Evolutionary conservation across 2,888 invertebrate species (phyloP), one percentile per base, ranked within the genome.

Genomic region (Aplocera efformata): DNA sequence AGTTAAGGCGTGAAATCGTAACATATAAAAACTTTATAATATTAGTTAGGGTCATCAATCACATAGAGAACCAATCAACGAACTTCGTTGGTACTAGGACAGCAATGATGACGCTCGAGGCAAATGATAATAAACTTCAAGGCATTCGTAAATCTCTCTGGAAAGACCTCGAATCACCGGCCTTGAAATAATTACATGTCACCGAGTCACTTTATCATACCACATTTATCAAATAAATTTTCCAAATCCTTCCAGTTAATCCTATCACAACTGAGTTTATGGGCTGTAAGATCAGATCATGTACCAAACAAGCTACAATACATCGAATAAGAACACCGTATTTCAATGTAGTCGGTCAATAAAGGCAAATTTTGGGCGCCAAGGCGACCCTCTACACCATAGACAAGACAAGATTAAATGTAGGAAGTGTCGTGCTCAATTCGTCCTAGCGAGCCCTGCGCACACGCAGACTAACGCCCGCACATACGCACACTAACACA

Each of bases 371-470:
- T 62, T 49, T 58, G 50, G 56, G 55, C 60, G 61, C 60, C 81
- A 82, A 82, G 83, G 83, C 67, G 56, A 82, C 50, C 78, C 43
- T 48, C 58, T 42, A 78, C 79, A 74, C 64, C 65, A 66, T 64
- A 68, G 75, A 75, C 77, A 78, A 77, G 73, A 69, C 67, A 72
- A 73, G 75, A 70, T 48, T 42, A 64, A 78, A 65, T 60, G 31
- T 35, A 84, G 85, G 85, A 85, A 85, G 84, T 83, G 58, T 71
- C 74, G 78, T 74, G 79, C 61, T 56, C 67, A 69, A 75, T 72
- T 73, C 77, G 83, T 80, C 79, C 81, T 82, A 81, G 78, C 67
- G 53, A 60, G 77, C 81, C 81, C 81, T 79, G 64, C 54, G 51
- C 56, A 50, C 56, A 53, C 41, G 57, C 40, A 52, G 56, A 34